Conservation (phyloP, 2,113 vertebrate species). For the Tenrec ecaudatus region DNA sequence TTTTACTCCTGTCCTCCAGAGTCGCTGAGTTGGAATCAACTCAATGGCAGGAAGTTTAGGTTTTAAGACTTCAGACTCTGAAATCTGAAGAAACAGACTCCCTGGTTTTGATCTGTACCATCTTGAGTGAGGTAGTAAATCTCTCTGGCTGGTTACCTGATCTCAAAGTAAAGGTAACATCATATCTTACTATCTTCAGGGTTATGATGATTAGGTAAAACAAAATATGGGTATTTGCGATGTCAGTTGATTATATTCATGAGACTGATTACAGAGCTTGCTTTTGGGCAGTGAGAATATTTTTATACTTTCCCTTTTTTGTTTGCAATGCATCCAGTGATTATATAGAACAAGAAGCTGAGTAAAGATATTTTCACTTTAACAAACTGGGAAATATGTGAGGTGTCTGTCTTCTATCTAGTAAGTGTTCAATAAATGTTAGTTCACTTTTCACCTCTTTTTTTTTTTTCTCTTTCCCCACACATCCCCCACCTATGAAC, state of each 20-base stretch:
- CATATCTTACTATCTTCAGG: neutral
- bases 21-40: no score
- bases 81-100: neutral
- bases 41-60: neutral
- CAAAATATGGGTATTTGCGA: neutral
- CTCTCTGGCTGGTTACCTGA: neutral
- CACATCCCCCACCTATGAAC: no score
- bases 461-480: no score
- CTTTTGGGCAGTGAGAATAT: neutral
- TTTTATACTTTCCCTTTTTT: neutral
- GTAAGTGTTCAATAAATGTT: neutral
- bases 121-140: neutral
- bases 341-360: neutral
- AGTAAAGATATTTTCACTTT: conserved; percentile 29
- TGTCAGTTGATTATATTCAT: neutral
- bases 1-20: no score
- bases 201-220: conserved; percentile 34
- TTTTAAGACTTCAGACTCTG: neutral
- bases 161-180: conserved; percentile 27
- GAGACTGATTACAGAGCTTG: conserved; percentile 12
- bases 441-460: no score
- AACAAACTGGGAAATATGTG: conserved; percentile 22
- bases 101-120: neutral
- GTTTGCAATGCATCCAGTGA: conserved; percentile 4
- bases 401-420: neutral